A percentile compares a stretch with the other conserved stretches of the same genome.
Evolutionary conservation across 64 coral and sea anemone species (phyloP).

Genomic region (Porites australiensis): DNA sequence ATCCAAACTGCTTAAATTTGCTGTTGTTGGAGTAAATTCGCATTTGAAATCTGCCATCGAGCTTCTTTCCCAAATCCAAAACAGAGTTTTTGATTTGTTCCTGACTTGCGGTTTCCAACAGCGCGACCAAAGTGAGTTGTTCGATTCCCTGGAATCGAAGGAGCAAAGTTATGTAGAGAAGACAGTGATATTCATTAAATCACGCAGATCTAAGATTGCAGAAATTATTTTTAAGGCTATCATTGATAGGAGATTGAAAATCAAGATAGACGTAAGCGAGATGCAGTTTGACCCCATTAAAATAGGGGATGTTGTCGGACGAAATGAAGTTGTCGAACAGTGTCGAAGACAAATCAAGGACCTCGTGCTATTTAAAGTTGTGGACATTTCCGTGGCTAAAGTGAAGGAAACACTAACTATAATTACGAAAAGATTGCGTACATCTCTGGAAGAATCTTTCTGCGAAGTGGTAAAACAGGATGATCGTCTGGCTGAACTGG

Average conservation of each 20-base stretch:
- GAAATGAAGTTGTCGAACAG: conserved; percentile 76
- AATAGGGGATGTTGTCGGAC: conserved; percentile 50
- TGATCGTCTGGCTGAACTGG: conserved; percentile 1
- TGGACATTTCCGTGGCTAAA: conserved; percentile 27
- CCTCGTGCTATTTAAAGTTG: conserved; percentile 42
- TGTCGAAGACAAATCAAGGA: conserved; percentile 63
- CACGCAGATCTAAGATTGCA: conserved; percentile 5
- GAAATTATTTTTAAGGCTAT: too few species aligned
- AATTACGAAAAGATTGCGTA: not conserved
- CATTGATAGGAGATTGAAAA: not conserved
- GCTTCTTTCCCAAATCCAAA: conserved; percentile 36
- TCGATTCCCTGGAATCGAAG: not conserved
- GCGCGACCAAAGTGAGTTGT: not conserved
- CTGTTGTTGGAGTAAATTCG: conserved; percentile 19
- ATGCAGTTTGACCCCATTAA: conserved; percentile 71
- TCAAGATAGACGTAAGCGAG: conserved; percentile 15
- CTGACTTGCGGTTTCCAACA: conserved; percentile 3
- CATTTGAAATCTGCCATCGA: conserved; percentile 12
- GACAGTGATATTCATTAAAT: not conserved
- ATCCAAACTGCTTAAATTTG: conserved; percentile 47
- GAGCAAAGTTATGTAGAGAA: conserved; percentile 32
- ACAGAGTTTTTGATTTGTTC: conserved; percentile 64
- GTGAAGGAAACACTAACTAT: not conserved
- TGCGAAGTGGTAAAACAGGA: conserved; percentile 28
- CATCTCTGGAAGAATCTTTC: conserved; percentile 27